A percentile compares a stretch with the other conserved stretches of the same genome.
phyloP scores from a whole-genome alignment of 2,888 invertebrate species.

The Cremastinae sp. region DNA sequence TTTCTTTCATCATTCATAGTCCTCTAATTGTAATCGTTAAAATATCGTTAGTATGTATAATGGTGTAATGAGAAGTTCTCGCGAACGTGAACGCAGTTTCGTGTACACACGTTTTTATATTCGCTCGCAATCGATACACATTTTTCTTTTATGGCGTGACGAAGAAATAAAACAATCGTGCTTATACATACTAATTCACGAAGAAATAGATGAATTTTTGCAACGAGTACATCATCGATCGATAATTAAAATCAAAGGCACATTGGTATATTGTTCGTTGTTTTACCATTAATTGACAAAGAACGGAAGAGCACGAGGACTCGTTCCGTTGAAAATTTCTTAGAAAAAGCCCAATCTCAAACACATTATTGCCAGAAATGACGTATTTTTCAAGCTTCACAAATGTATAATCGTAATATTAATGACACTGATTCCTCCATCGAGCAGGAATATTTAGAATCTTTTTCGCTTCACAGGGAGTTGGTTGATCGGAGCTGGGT shows the following conservation, averaged over 20 bases:
- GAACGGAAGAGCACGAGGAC: conserved; percentile 22
- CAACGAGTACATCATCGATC: conserved; percentile 23
- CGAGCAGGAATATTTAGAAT: conserved; percentile 12
- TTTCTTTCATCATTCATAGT: conserved; percentile 23
- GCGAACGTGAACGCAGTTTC: conserved; percentile 11
- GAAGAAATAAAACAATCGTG: conserved; percentile 13
- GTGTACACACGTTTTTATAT: not conserved
- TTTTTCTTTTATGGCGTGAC: conserved; percentile 43
- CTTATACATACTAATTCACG: conserved; percentile 25
- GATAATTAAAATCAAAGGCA: conserved; percentile 68
- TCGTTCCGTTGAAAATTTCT: conserved; percentile 1
- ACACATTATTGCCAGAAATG: conserved; percentile 4
- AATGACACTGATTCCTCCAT: conserved; percentile 49
- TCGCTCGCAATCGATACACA: conserved; percentile 30
- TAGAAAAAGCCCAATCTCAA: conserved; percentile 31
- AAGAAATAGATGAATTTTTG: conserved; percentile 18
- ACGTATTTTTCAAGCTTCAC: conserved; percentile 33
- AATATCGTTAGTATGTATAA: conserved; percentile 53
- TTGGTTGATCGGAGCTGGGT: conserved; percentile 25
- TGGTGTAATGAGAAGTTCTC: conserved; percentile 14
- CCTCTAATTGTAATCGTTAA: conserved; percentile 55
- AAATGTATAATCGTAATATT: conserved; percentile 40
- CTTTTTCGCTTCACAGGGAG: not conserved
- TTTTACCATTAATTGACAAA: conserved; percentile 8
- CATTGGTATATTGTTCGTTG: conserved; percentile 61